Conservation (phyloP, 1,140 invertebrate genomes). For the Anthonomus grandis region DNA sequence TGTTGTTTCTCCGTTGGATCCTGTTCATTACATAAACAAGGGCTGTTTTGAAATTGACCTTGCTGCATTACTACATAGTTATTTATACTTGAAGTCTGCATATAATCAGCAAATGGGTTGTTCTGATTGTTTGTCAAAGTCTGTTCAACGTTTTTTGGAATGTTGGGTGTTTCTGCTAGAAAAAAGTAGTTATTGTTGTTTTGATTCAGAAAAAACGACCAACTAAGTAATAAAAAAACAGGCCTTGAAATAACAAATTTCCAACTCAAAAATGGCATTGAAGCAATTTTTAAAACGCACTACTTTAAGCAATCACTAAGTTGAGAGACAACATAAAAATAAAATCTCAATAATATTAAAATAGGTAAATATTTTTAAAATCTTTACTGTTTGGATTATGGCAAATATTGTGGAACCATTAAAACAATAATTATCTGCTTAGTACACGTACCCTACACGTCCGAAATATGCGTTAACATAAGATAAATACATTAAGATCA, state of each 20-base stretch:
- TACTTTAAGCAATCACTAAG: no score
- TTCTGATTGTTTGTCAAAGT: neutral
- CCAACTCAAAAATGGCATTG: neutral
- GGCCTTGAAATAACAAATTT: neutral
- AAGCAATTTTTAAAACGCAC: neutral
- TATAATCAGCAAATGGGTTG: neutral
- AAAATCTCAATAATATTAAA: no score
- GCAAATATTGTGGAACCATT: no score
- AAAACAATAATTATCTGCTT: no score
- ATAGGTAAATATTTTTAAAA: neutral
- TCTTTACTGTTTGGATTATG: no score
- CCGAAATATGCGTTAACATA: neutral
- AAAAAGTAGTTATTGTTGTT: slow-evolving; percentile 1
- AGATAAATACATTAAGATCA: no score
- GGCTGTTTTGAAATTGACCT: no score
- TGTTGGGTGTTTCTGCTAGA: neutral
- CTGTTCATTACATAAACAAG: slow-evolving; percentile 1
- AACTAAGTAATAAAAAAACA: neutral
- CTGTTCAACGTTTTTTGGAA: neutral
- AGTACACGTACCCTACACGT: no score
- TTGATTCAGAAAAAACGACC: neutral
- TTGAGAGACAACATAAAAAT: no score
- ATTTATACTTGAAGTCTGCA: neutral
- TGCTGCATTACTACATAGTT: neutral
- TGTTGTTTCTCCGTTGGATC: neutral